phyloP scores from a whole-genome alignment of 2,797 vertebrate genomes.

The Brotula barbata region DNA sequence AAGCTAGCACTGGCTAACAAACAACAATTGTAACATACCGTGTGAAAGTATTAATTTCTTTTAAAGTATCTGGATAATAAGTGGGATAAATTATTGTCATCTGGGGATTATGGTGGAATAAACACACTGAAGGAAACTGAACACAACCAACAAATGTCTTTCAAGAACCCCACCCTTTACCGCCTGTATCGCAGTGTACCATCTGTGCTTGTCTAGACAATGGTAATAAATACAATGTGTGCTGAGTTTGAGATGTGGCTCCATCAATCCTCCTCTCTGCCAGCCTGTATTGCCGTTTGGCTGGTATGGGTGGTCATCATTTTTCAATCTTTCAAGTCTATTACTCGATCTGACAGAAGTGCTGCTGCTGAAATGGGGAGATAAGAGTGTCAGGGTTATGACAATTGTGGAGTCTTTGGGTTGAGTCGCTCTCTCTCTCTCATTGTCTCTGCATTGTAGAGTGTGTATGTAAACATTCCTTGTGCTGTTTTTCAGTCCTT shows the following conservation, averaged over 20 bases:
- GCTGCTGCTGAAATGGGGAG: slow-evolving; percentile 44
- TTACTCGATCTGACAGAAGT: slow-evolving; percentile 30
- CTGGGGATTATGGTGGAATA: too few species aligned
- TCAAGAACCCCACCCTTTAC: not conserved
- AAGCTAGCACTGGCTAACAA: too few species aligned
- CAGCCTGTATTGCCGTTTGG: slow-evolving; percentile 14
- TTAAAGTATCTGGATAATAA: too few species aligned
- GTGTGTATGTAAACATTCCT: too few species aligned
- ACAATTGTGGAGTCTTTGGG: not conserved
- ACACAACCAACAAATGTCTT: too few species aligned
- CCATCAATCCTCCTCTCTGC: slow-evolving; percentile 9
- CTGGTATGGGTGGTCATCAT: slow-evolving; percentile 37
- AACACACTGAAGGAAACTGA: too few species aligned
- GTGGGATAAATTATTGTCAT: too few species aligned
- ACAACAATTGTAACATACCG: too few species aligned
- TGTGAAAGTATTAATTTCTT: too few species aligned
- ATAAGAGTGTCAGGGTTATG: slow-evolving; percentile 41
- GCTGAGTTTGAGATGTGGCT: slow-evolving; percentile 34
- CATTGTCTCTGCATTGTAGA: too few species aligned
- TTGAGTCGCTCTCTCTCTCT: too few species aligned
- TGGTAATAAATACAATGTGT: slow-evolving; percentile 23
- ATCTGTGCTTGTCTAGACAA: slow-evolving; percentile 21
- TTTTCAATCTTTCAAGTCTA: slow-evolving; percentile 47
- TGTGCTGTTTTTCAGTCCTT: slow-evolving; percentile 72
- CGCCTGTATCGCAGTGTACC: not conserved